These are phyloP conservation scores for Trichonephila inaurata DNA, from an alignment of 1,140 invertebrate genomes.

Conservation along the genomic window DNA sequence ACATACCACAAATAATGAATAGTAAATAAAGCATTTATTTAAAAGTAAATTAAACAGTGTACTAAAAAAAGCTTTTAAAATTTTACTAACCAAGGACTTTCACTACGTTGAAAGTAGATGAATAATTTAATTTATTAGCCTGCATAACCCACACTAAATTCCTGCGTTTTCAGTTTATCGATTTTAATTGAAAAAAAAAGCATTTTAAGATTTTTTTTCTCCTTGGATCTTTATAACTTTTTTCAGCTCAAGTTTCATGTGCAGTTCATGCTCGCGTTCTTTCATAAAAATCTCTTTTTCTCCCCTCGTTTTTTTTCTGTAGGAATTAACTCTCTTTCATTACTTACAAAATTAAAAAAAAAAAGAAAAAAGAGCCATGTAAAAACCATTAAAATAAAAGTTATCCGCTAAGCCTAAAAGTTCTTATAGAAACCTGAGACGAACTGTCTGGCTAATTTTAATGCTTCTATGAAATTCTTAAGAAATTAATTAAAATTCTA, in stretches of 20 bases:
- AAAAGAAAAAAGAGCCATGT: not conserved
- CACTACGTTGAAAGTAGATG: not conserved
- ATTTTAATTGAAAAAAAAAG: not conserved
- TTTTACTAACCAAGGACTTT: not conserved
- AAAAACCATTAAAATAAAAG: not conserved
- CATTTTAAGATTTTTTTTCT: not conserved
- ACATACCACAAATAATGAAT: no score
- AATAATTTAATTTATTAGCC: slow-evolving; percentile 32
- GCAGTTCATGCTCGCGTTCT: not conserved
- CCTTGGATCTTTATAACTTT: not conserved
- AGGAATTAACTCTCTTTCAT: slow-evolving; percentile 10
- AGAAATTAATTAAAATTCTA: not conserved
- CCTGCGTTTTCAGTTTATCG: not conserved
- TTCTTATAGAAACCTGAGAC: not conserved
- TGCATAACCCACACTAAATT: not conserved
- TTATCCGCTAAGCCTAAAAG: not conserved
- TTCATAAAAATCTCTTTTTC: slow-evolving; percentile 1
- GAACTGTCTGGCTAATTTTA: not conserved
- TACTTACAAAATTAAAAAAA: slow-evolving; percentile 8
- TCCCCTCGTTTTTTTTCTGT: not conserved
- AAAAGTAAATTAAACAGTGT: not conserved
- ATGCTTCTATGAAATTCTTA: not conserved
- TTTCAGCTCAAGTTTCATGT: not conserved
- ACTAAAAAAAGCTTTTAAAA: not conserved
- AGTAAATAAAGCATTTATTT: not conserved